Conservation (phyloP, 2,797 vertebrate species). For the Furcifer pardalis region DNA sequence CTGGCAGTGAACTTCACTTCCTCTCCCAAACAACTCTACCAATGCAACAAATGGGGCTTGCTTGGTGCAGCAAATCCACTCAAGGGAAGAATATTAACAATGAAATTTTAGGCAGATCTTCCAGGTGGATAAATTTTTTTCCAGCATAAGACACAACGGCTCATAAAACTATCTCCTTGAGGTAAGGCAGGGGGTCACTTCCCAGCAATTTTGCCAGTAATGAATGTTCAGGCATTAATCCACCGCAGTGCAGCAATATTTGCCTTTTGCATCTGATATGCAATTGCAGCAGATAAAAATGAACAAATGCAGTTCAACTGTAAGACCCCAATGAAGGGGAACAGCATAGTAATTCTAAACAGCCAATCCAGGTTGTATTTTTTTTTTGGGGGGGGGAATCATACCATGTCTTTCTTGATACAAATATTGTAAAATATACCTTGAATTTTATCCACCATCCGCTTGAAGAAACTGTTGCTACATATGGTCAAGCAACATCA, state of each 20-base stretch:
- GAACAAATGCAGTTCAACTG: too few species aligned
- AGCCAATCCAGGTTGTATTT: neutral
- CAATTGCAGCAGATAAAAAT: neutral
- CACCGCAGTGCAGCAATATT: neutral
- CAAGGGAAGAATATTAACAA: rapidly evolving
- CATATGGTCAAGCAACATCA: too few species aligned
- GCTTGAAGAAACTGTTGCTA: neutral
- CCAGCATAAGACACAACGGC: neutral
- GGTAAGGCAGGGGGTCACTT: neutral
- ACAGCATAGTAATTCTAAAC: neutral
- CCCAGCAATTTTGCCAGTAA: neutral
- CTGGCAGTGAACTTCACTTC: rapidly evolving
- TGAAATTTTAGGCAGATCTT: neutral
- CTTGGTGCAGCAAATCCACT: neutral
- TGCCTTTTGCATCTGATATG: neutral
- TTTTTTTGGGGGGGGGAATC: too few species aligned
- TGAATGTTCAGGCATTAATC: constrained; percentile 10
- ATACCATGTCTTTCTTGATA: neutral
- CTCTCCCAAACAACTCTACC: rapidly evolving
- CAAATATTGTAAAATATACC: too few species aligned
- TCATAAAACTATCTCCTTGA: neutral
- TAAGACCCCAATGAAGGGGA: neutral
- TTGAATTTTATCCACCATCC: neutral
- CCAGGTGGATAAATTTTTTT: neutral
- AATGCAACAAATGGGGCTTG: neutral